Conservation (phyloP, 2,888 invertebrate genomes). For the Phrixothrix hirtus region DNA sequence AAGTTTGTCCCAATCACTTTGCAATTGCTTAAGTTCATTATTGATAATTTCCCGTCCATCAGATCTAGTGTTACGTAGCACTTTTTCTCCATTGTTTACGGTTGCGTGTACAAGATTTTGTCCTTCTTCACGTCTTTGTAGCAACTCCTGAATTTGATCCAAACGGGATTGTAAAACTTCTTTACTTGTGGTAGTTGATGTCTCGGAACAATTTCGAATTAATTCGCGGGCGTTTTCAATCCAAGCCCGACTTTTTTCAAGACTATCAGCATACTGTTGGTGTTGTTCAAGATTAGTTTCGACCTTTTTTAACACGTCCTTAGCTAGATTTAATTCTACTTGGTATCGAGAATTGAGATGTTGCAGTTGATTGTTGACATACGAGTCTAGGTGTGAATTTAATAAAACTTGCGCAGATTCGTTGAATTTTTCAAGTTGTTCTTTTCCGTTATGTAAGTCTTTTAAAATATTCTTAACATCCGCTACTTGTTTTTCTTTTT, state of each 20-base stretch:
- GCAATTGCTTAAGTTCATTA: slow-evolving; percentile 83
- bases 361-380: slow-evolving; percentile 83
- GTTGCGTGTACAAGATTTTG: slow-evolving; percentile 85
- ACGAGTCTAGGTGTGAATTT: slow-evolving; percentile 83
- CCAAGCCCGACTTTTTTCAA: slow-evolving; percentile 79
- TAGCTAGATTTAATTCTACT: slow-evolving; percentile 83
- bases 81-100: slow-evolving; percentile 88
- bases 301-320: slow-evolving; percentile 88
- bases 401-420: slow-evolving; percentile 75
- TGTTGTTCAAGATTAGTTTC: slow-evolving; percentile 88
- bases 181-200: slow-evolving; percentile 76
- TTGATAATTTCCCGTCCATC: slow-evolving; percentile 88
- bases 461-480: slow-evolving; percentile 79
- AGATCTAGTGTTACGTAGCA: slow-evolving; percentile 81
- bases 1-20: slow-evolving; percentile 89
- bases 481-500: slow-evolving; percentile 82
- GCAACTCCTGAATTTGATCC: slow-evolving; percentile 76
- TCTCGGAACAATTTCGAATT: slow-evolving; percentile 78
- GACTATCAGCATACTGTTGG: slow-evolving; percentile 75
- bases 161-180: slow-evolving; percentile 82
- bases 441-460: slow-evolving; percentile 75
- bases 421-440: slow-evolving; percentile 82
- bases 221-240: slow-evolving; percentile 84
- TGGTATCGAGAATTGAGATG: slow-evolving; percentile 87
- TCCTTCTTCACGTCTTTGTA: slow-evolving; percentile 82